Base-by-base conservation (phyloP, 30 jellyfish, hydroid and myxozoan species). In the Aurelia sp. region DNA sequence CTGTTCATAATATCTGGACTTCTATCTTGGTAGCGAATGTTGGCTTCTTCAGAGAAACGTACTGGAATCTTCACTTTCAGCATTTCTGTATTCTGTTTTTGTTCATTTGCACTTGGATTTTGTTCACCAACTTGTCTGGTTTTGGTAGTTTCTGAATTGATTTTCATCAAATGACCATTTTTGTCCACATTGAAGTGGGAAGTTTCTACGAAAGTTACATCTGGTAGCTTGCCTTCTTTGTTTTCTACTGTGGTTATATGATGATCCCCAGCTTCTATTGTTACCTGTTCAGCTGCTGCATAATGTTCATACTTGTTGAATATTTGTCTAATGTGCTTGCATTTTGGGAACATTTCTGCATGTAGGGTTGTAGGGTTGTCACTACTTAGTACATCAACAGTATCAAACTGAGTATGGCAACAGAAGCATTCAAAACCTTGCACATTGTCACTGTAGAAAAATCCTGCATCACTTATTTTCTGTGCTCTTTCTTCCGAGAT, bases 391-490 rank as follows among this genome's bases (percentile, higher is more conserved):
- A 79, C 50, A 13, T 79, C 89, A 13, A 21, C 30, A 10, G 50
- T 31, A 20, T 79, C 89, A 63, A 79, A 79, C 73, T 63, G 89
- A 55, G 72, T 64, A 44, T 79, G 89, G 67, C 89, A 79, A 47
- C 53, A 8, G 59, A 55, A 63, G 38, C 89, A 79, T 40, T 79
- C 89, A 79, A 79, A 79, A 0, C 30, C 21, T 5, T 63, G 24
- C 13, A 20, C 72, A 35, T 68, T 12, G n/a, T 63, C 71, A 69
- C 62, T 79, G 72, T 61, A 79, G 41, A 79, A 79, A 1, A 79
- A 50, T n/a, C 89, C 89, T 27, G 89, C 89, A 18, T 18, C 58
- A 12, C 69, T 63, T 21, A 79, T 79, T 41, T 21, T 20, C 27
- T 63, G 27, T 4, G 73, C 61, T 66, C 35, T 44, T 2, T 65